These are phyloP conservation scores for Neostethus bicornis DNA, from an alignment of 2,797 vertebrate genomes.

Conservation along the genomic window DNA sequence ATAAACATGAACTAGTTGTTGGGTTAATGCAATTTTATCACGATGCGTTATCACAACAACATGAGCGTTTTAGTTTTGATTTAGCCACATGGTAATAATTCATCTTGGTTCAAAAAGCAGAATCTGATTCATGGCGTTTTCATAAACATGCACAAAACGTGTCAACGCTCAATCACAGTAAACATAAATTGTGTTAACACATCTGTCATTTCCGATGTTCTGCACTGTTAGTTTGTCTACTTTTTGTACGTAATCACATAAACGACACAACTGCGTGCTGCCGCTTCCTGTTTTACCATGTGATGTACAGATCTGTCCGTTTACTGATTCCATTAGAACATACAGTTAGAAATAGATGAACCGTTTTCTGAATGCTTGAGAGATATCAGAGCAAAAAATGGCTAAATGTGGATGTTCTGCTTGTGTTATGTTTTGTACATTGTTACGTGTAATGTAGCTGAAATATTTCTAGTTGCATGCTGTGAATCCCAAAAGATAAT, in stretches of 20 bases:
- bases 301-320: slow-evolving; percentile 23
- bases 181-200: slow-evolving; percentile 33
- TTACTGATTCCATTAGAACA: slow-evolving; percentile 31
- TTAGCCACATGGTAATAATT: too few relatives aligned
- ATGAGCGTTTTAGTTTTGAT: too few relatives aligned
- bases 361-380: slow-evolving; percentile 1
- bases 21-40: too few relatives aligned
- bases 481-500: slow-evolving; percentile 41
- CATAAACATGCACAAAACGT: background rate
- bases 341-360: slow-evolving; percentile 1
- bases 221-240: slow-evolving; percentile 16
- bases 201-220: slow-evolving; percentile 23
- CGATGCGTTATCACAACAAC: too few relatives aligned
- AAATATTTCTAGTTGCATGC: slow-evolving; percentile 60
- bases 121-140: too few relatives aligned
- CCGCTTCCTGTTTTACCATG: slow-evolving; percentile 3
- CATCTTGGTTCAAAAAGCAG: too few relatives aligned
- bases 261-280: background rate
- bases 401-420: slow-evolving; percentile 32
- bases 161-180: slow-evolving; percentile 31
- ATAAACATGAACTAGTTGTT: too few relatives aligned
- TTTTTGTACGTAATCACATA: background rate
- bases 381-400: slow-evolving; percentile 7
- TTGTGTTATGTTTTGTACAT: slow-evolving; percentile 49
- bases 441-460: slow-evolving; percentile 39